A percentile compares a stretch with the other conserved stretches of the same genome.
phyloP scores from a whole-genome alignment of 1,140 invertebrate genomes.

The Trichoplusia ni region DNA sequence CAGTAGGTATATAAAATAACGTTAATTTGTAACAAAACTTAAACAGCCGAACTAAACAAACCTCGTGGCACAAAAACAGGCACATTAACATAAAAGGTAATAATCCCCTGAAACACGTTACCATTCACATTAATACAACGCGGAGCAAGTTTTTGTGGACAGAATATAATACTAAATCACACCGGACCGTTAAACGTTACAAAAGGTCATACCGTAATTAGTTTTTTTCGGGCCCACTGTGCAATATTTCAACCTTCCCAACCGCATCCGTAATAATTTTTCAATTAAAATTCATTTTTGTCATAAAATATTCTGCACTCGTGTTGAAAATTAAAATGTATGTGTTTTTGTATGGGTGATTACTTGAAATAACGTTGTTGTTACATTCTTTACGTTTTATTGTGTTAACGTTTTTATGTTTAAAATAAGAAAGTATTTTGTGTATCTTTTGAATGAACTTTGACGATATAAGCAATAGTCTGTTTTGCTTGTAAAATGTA shows the following conservation, averaged over 20 bases:
- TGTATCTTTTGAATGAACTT: too few relatives aligned
- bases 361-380: conserved; percentile 21
- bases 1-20: too few relatives aligned
- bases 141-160: conserved; percentile 26
- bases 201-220: conserved; percentile 50
- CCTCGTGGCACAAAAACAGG: not conserved
- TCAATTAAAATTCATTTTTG: conserved; percentile 45
- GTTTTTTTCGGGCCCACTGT: conserved; percentile 47
- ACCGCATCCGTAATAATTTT: conserved; percentile 51
- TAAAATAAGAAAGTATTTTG: too few relatives aligned
- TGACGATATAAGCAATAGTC: too few relatives aligned
- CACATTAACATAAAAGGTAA: not conserved
- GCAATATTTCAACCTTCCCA: conserved; percentile 48
- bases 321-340: conserved; percentile 33
- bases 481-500: too few relatives aligned
- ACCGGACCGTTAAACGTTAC: conserved; percentile 31
- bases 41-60: not conserved
- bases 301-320: conserved; percentile 34
- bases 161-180: conserved; percentile 52
- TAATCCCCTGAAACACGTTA: conserved; percentile 9
- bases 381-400: conserved; percentile 8
- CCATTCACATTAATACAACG: conserved; percentile 5
- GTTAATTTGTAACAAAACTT: not conserved
- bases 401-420: not conserved
- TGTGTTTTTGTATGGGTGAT: conserved; percentile 23